These are phyloP conservation scores for Prochilodus magdalenae DNA, from an alignment of 2,113 vertebrate genomes.

Conservation along the genomic window DNA sequence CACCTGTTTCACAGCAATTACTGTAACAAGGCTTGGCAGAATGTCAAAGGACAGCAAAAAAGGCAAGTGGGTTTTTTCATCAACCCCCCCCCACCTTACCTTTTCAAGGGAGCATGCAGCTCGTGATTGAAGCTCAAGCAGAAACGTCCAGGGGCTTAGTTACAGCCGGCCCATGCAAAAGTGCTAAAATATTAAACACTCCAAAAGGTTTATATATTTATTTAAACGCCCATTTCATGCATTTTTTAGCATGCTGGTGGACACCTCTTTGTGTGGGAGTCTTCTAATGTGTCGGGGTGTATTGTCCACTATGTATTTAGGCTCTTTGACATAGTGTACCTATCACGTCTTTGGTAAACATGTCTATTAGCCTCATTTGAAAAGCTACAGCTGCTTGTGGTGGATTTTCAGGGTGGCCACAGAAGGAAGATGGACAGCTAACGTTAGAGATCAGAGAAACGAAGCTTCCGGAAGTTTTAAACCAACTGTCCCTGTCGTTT, in stretches of 20 bases:
- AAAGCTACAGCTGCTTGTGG: too few relatives aligned
- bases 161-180: not conserved
- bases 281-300: too few relatives aligned
- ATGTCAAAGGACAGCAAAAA: constrained; percentile 38
- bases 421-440: too few relatives aligned
- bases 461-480: too few relatives aligned
- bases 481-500: too few relatives aligned
- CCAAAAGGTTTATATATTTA: not conserved
- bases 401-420: too few relatives aligned
- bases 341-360: too few relatives aligned
- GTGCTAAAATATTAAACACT: constrained; percentile 1
- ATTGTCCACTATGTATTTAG: too few relatives aligned
- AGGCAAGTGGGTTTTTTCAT: constrained; percentile 12
- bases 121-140: constrained; percentile 34
- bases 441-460: too few relatives aligned
- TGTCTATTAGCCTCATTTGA: too few relatives aligned
- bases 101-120: constrained; percentile 16
- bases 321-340: too few relatives aligned
- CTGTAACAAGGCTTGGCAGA: constrained; percentile 40
- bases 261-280: not conserved
- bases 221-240: not conserved
- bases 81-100: not conserved
- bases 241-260: not conserved
- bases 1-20: constrained; percentile 50
- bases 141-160: not conserved